Evolutionary conservation across 2,113 vertebrate species (phyloP).

Genomic region (Rutilus rutilus): DNA sequence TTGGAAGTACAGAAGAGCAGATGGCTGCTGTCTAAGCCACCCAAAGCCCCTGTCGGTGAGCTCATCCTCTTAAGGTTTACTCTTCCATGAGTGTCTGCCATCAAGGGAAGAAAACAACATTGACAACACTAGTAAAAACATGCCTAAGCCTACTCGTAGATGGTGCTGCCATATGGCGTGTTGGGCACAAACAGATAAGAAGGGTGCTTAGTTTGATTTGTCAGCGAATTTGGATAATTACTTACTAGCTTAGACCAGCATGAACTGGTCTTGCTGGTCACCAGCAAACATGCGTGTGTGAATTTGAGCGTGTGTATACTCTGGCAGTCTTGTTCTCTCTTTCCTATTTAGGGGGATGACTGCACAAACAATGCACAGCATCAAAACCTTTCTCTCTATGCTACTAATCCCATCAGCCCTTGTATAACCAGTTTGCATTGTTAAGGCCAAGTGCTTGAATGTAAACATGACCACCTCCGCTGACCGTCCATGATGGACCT

Average conservation of each 20-base stretch:
- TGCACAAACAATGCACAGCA: slow-evolving; percentile 55
- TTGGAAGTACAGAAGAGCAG: slow-evolving; percentile 60
- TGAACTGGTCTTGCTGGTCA: background rate
- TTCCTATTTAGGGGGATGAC: slow-evolving; percentile 49
- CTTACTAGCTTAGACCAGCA: slow-evolving; percentile 15
- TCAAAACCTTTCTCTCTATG: slow-evolving; percentile 49
- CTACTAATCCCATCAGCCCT: slow-evolving; percentile 52
- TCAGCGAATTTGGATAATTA: slow-evolving; percentile 41
- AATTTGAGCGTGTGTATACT: slow-evolving; percentile 10
- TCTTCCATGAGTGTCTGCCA: slow-evolving; percentile 59
- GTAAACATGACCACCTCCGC: slow-evolving; percentile 47
- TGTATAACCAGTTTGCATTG: slow-evolving; percentile 61
- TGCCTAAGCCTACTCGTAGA: slow-evolving; percentile 61
- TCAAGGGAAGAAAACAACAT: slow-evolving; percentile 30
- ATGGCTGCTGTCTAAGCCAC: slow-evolving; percentile 71
- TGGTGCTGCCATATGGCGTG: slow-evolving; percentile 61
- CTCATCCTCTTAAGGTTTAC: slow-evolving; percentile 68
- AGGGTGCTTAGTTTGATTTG: slow-evolving; percentile 28
- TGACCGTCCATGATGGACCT: background rate
- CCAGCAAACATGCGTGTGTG: background rate
- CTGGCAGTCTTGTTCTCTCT: slow-evolving; percentile 24
- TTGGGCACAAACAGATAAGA: slow-evolving; percentile 43
- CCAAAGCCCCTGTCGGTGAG: slow-evolving; percentile 64
- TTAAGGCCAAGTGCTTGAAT: slow-evolving; percentile 46
- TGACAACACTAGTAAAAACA: slow-evolving; percentile 59